phyloP scores from a whole-genome alignment of 1,140 invertebrate species.

The Eriosoma lanigerum region DNA sequence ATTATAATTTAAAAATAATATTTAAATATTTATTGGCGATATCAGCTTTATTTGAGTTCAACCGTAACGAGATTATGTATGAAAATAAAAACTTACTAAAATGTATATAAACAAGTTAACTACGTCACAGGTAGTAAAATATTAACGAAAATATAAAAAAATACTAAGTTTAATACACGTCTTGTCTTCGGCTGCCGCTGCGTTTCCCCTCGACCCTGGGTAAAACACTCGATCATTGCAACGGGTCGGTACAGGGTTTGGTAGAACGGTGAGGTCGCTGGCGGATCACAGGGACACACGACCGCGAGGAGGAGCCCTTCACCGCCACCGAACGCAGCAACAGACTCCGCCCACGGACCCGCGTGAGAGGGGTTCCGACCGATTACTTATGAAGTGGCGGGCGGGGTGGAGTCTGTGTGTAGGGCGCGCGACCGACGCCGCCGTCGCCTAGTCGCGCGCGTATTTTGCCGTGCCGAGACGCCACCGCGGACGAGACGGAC shows the following conservation, averaged over 20 bases:
- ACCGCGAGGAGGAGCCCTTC: neutral
- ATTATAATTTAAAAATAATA: no score
- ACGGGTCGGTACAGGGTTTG: no score
- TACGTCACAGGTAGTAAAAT: no score
- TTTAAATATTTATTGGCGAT: no score
- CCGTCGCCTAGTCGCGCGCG: slow-evolving; percentile 21
- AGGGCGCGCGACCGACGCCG: slow-evolving; percentile 19
- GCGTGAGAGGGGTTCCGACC: neutral
- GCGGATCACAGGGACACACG: neutral
- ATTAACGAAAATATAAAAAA: no score
- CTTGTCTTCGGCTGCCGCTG: neutral
- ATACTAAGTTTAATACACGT: no score
- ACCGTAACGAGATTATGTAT: no score
- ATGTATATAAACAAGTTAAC: no score
- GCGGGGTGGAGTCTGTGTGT: slow-evolving; percentile 29
- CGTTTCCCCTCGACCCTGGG: neutral
- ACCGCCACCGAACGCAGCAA: neutral
- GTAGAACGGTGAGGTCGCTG: no score
- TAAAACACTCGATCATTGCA: neutral
- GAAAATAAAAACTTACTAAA: no score
- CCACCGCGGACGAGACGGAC: slow-evolving; percentile 44
- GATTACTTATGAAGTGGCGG: neutral
- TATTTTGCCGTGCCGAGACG: slow-evolving; percentile 37
- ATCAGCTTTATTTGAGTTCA: no score
- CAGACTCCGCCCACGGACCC: neutral